These are phyloP conservation scores for Xestia c-nigrum DNA, from an alignment of 2,888 invertebrate genomes.

Conservation along the genomic window DNA sequence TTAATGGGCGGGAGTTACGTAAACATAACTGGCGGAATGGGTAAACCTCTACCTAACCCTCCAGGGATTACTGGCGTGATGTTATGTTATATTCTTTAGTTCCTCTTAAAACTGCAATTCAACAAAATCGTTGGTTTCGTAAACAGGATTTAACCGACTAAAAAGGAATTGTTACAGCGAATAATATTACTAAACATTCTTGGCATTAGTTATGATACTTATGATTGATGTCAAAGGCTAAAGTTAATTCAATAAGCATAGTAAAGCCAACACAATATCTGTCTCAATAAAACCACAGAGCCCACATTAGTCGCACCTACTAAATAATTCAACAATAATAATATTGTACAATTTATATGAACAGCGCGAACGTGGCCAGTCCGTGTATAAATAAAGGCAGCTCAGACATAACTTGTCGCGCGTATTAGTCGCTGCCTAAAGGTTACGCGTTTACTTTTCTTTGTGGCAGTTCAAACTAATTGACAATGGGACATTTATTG, in stretches of 20 bases:
- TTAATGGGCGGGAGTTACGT: too few relatives aligned
- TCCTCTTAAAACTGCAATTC: neutral
- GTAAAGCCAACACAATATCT: slow-evolving; percentile 32
- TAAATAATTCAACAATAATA: slow-evolving; percentile 55
- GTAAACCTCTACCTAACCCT: too few relatives aligned
- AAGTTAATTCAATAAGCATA: slow-evolving; percentile 35
- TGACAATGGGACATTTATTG: slow-evolving; percentile 32
- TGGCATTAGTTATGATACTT: slow-evolving; percentile 8
- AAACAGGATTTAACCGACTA: slow-evolving; percentile 10
- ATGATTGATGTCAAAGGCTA: slow-evolving; percentile 43
- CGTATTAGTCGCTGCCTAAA: slow-evolving; percentile 22
- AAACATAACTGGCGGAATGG: too few relatives aligned
- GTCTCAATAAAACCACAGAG: slow-evolving; percentile 25
- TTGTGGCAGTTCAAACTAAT: slow-evolving; percentile 41
- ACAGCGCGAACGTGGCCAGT: slow-evolving; percentile 37
- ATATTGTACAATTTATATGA: slow-evolving; percentile 44
- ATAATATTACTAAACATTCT: slow-evolving; percentile 21
- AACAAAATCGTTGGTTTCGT: neutral
- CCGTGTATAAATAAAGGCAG: slow-evolving; percentile 29
- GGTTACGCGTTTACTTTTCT: slow-evolving; percentile 37
- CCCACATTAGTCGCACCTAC: slow-evolving; percentile 47
- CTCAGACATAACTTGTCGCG: slow-evolving; percentile 29
- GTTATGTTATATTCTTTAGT: neutral
- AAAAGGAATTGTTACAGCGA: neutral
- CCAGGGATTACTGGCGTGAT: too few relatives aligned